These are phyloP conservation scores for Petrosia ficiformis DNA, from an alignment of 37 sponge, comb jelly and placozoan species.

Conservation along the genomic window DNA sequence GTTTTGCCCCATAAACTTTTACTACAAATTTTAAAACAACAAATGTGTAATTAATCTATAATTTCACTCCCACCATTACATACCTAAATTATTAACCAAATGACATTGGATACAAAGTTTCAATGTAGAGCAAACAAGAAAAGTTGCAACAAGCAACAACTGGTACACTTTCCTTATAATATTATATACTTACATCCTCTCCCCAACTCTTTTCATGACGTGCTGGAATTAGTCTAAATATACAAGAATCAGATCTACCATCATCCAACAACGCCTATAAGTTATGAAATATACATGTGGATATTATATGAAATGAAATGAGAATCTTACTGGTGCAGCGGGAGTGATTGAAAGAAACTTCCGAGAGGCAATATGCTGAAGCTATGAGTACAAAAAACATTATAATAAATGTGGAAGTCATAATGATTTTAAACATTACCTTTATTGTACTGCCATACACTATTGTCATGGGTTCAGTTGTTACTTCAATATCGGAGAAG, in stretches of 20 bases:
- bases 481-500: too few species aligned
- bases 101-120: too few species aligned
- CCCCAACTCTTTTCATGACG: neutral
- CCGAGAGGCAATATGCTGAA: neutral
- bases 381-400: neutral
- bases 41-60: too few species aligned
- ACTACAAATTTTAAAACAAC: too few species aligned
- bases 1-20: too few species aligned
- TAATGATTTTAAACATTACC: neutral
- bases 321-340: neutral
- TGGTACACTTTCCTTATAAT: neutral
- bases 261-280: neutral
- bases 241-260: neutral
- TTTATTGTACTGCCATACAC: neutral
- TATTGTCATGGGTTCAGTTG: neutral
- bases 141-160: too few species aligned
- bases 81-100: too few species aligned
- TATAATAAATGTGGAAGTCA: too few species aligned
- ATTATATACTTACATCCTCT: neutral
- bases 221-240: neutral
- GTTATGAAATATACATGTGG: too few species aligned
- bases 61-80: too few species aligned
- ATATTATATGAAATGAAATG: neutral
- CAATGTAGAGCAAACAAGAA: too few species aligned
- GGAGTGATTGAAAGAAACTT: neutral